Evolutionary conservation across 2,113 vertebrate genomes (phyloP).

Genomic region (Crotophaga sulcirostris): DNA sequence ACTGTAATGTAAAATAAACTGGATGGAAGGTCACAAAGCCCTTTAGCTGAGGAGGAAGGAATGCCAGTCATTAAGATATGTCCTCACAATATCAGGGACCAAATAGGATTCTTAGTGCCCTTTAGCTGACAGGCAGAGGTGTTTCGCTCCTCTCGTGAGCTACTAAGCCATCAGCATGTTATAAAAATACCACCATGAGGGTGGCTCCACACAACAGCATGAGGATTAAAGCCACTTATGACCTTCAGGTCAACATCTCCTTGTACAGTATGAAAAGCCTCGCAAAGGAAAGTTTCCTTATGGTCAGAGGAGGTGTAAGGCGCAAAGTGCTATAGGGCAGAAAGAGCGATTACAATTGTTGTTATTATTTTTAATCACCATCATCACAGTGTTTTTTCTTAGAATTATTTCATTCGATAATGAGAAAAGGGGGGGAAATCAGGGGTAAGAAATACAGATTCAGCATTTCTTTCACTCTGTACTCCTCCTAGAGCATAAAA

Average conservation of each 20-base stretch:
- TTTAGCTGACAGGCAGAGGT: background rate
- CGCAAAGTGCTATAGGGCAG: accelerated
- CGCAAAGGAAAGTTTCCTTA: background rate
- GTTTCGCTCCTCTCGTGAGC: background rate
- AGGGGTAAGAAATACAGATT: background rate
- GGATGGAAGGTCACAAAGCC: background rate
- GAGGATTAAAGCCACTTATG: background rate
- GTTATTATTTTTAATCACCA: background rate
- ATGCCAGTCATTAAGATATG: accelerated
- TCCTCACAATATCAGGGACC: background rate
- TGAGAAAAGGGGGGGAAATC: too few species aligned
- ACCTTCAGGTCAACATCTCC: background rate
- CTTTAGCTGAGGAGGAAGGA: background rate
- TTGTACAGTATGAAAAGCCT: background rate
- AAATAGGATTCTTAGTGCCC: background rate
- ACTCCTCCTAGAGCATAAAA: background rate
- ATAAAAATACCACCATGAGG: background rate
- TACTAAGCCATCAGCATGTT: background rate
- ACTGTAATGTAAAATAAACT: background rate
- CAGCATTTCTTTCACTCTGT: background rate
- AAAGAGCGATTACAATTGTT: background rate
- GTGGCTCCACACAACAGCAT: background rate
- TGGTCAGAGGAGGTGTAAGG: background rate
- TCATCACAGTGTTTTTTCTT: background rate
- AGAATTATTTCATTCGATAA: too few species aligned